A percentile compares a stretch with the other conserved stretches of the same genome.
These are phyloP conservation scores for Monochamus alternatus DNA, from an alignment of 2,888 invertebrate species.

Conservation along the genomic window DNA sequence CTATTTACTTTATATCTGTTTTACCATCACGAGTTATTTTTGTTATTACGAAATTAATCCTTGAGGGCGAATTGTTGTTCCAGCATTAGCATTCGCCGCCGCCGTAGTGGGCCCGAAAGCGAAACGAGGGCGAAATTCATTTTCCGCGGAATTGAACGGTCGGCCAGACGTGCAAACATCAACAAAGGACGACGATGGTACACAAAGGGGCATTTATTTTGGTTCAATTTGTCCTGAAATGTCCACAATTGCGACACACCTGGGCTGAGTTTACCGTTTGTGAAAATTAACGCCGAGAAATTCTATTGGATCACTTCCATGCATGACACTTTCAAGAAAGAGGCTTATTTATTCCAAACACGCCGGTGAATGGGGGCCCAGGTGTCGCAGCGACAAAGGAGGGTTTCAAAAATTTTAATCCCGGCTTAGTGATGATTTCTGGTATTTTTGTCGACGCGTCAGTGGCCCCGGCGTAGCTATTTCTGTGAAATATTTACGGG, in stretches of 20 bases:
- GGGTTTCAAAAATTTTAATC: constrained; percentile 39
- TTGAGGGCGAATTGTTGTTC: background rate
- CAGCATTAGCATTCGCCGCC: background rate
- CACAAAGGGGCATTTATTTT: constrained; percentile 59
- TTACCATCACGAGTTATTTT: too few species aligned
- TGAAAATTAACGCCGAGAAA: constrained; percentile 49
- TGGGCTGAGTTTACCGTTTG: constrained; percentile 53
- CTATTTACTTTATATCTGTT: too few species aligned
- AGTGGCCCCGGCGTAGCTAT: constrained; percentile 1
- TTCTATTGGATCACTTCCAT: constrained; percentile 46
- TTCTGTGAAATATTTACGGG: constrained; percentile 22
- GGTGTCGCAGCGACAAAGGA: constrained; percentile 51
- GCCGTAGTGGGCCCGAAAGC: constrained; percentile 4
- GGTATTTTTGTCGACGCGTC: constrained; percentile 25
- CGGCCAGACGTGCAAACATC: constrained; percentile 19
- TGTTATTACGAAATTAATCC: background rate
- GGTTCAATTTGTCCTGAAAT: constrained; percentile 67
- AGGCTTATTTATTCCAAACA: constrained; percentile 59
- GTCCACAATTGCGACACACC: constrained; percentile 62
- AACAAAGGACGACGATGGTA: constrained; percentile 39
- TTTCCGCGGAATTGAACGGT: constrained; percentile 52
- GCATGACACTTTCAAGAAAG: constrained; percentile 53
- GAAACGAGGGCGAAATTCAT: constrained; percentile 42
- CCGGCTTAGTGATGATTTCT: constrained; percentile 27
- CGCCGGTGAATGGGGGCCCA: constrained; percentile 53